Evolutionary conservation across 2,888 invertebrate genomes (phyloP).

Genomic region (Eudasyphora cyanicolor): DNA sequence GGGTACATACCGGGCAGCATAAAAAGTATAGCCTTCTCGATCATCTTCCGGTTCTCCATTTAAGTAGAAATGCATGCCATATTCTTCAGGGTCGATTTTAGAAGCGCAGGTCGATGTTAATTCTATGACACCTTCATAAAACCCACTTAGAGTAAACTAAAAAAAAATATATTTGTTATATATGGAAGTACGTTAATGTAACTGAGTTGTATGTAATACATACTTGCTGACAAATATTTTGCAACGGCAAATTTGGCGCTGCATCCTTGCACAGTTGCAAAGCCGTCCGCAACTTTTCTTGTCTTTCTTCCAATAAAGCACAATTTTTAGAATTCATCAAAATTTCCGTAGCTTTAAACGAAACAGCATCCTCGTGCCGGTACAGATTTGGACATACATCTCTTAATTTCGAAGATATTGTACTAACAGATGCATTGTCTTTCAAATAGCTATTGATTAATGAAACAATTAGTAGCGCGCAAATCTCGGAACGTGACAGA

Average conservation of each 20-base stretch:
- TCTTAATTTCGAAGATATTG: constrained; percentile 92
- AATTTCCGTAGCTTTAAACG: constrained; percentile 96
- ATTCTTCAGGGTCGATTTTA: constrained; percentile 93
- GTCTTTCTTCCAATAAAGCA: constrained; percentile 87
- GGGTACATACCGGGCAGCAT: constrained; percentile 82
- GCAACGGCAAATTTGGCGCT: constrained; percentile 91
- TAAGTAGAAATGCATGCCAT: constrained; percentile 92
- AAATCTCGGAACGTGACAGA: constrained; percentile 82
- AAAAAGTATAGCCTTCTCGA: constrained; percentile 89
- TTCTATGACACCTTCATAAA: constrained; percentile 94
- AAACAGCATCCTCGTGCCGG: constrained; percentile 96
- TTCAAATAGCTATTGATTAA: constrained; percentile 95
- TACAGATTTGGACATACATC: constrained; percentile 96
- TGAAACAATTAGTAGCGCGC: constrained; percentile 88
- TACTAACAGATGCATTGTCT: constrained; percentile 96
- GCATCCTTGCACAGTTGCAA: constrained; percentile 93
- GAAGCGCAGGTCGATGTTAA: constrained; percentile 91
- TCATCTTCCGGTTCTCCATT: constrained; percentile 91
- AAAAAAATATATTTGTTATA: background rate
- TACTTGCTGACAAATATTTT: constrained; percentile 89
- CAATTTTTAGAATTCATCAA: constrained; percentile 89
- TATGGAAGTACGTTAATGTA: background rate
- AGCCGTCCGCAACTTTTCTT: constrained; percentile 88
- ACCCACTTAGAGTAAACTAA: constrained; percentile 87
- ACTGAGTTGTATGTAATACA: background rate